phyloP scores from a whole-genome alignment of 2,888 invertebrate genomes.

The Icerya purchasi region DNA sequence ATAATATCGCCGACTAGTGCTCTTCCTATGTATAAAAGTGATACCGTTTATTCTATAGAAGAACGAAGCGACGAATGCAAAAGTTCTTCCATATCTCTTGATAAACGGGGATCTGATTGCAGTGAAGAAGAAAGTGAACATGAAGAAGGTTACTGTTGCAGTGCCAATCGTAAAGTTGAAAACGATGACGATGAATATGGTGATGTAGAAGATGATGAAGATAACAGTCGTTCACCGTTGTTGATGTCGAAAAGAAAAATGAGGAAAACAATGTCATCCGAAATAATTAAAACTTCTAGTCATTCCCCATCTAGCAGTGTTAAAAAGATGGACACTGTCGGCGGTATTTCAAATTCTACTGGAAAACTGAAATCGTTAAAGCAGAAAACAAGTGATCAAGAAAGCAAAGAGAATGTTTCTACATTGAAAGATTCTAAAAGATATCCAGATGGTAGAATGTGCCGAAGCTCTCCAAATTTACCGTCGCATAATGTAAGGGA shows the following conservation, averaged over 20 bases:
- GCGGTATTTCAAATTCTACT: no score
- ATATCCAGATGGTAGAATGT: no score
- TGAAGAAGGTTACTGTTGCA: constrained; percentile 15
- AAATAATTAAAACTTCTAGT: not conserved
- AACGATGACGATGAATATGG: constrained; percentile 18
- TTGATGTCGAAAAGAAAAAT: constrained; percentile 10
- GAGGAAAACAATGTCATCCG: constrained; percentile 8
- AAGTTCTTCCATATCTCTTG: constrained; percentile 22
- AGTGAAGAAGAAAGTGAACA: constrained; percentile 15
- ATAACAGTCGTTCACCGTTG: constrained; percentile 15
- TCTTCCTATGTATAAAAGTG: constrained; percentile 25
- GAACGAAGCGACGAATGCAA: constrained; percentile 64
- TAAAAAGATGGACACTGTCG: no score
- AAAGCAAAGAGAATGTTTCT: no score
- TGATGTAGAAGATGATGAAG: constrained; percentile 12
- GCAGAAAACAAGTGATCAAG: no score
- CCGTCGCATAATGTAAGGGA: no score
- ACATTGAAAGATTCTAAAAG: no score
- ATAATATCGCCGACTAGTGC: constrained; percentile 6
- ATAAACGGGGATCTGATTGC: constrained; percentile 18
- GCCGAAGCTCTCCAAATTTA: not conserved
- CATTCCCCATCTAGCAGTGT: not conserved
- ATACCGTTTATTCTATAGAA: constrained; percentile 62
- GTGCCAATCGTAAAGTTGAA: constrained; percentile 17
- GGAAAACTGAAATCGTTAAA: no score